Evolutionary conservation across 2,797 vertebrate species (phyloP).

Genomic region (Pantherophis vulpinus): DNA sequence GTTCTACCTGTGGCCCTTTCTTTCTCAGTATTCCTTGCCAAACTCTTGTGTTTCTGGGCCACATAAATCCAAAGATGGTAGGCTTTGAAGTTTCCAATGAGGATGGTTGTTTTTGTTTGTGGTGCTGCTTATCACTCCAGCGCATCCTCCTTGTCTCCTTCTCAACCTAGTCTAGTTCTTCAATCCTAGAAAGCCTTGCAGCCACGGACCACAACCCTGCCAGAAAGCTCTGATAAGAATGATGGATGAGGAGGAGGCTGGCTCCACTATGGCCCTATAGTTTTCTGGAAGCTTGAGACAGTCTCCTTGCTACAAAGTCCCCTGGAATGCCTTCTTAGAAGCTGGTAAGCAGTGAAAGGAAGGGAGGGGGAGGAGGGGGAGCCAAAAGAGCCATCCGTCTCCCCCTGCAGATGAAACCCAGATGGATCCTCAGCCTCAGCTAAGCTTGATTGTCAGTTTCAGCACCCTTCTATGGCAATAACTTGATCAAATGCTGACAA

Average conservation of each 20-base stretch:
- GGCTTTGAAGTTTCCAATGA: slow-evolving; percentile 81
- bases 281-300: slow-evolving; percentile 82
- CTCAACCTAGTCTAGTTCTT: slow-evolving; percentile 41
- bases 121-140: slow-evolving; percentile 73
- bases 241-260: slow-evolving; percentile 88
- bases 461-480: slow-evolving; percentile 46
- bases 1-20: background rate
- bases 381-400: slow-evolving; percentile 24
- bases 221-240: slow-evolving; percentile 89
- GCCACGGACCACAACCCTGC: slow-evolving; percentile 71
- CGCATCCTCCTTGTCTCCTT: slow-evolving; percentile 61
- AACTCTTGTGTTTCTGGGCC: slow-evolving; percentile 26
- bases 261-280: slow-evolving; percentile 82
- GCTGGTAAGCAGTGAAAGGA: slow-evolving; percentile 10
- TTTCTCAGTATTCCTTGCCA: background rate
- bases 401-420: slow-evolving; percentile 31
- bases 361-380: background rate
- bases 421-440: slow-evolving; percentile 10
- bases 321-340: slow-evolving; percentile 55
- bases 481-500: slow-evolving; percentile 62
- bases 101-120: slow-evolving; percentile 81
- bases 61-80: slow-evolving; percentile 68
- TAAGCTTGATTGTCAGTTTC: slow-evolving; percentile 21
- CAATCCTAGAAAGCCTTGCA: slow-evolving; percentile 64
- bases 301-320: slow-evolving; percentile 63